A percentile compares a stretch with the other conserved stretches of the same genome.
Evolutionary conservation across 2,888 invertebrate species (phyloP).

Genomic region (Amphiduros pacificus): DNA sequence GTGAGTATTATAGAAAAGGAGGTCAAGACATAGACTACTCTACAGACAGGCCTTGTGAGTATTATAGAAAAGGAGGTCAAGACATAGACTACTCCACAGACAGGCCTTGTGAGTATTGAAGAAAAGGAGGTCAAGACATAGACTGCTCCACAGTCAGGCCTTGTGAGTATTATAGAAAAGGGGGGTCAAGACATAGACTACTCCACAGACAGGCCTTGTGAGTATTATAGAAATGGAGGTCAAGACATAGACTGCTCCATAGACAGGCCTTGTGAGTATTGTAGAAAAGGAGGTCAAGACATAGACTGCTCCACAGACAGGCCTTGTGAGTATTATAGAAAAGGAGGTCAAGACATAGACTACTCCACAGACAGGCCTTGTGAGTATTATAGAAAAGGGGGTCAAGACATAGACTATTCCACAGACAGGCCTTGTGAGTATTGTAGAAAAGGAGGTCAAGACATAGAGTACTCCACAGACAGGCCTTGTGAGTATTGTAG

Average conservation of each 20-base stretch:
- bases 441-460: too few species aligned
- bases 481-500: background rate
- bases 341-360: too few species aligned
- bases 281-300: too few species aligned
- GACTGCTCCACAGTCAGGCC: background rate
- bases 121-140: too few species aligned
- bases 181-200: too few species aligned
- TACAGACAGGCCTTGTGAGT: background rate
- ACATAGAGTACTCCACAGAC: background rate
- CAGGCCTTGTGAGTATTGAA: background rate
- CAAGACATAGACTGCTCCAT: too few species aligned
- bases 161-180: background rate
- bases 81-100: slow-evolving; percentile 3
- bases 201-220: too few species aligned
- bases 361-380: background rate
- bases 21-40: background rate
- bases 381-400: too few species aligned
- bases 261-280: background rate
- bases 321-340: background rate
- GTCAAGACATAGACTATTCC: background rate
- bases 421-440: background rate
- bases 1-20: too few species aligned
- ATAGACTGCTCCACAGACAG: background rate
- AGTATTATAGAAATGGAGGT: too few species aligned
- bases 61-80: too few species aligned